Conservation (phyloP, 2,113 vertebrate genomes). For the Thamnophis sirtalis region DNA sequence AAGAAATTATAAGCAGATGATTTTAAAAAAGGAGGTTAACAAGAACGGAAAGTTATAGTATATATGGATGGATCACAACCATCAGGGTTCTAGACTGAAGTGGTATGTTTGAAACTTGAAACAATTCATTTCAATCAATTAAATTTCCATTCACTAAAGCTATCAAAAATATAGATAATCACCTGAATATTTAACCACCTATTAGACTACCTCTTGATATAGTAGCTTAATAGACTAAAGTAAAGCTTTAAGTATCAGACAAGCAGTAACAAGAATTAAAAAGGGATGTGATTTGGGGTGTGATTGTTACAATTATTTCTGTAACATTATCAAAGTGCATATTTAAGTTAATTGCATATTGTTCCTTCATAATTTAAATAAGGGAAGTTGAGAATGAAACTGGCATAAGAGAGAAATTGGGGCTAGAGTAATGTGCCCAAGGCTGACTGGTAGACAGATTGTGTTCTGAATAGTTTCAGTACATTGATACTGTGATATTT, state of each 20-base stretch:
- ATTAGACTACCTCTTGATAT: slow-evolving; percentile 24
- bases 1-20: not conserved
- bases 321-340: not conserved
- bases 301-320: not conserved
- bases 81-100: not conserved
- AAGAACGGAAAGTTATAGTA: slow-evolving; percentile 43
- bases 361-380: not conserved
- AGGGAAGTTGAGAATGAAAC: not conserved
- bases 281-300: not conserved
- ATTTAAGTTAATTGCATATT: not conserved
- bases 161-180: slow-evolving; percentile 17
- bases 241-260: slow-evolving; percentile 13
- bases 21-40: slow-evolving; percentile 20
- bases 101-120: not conserved
- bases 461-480: not conserved
- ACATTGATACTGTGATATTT: not conserved
- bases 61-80: slow-evolving; percentile 28
- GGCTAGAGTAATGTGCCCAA: not conserved
- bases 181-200: slow-evolving; percentile 41
- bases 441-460: not conserved
- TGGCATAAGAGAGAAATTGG: not conserved
- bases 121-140: slow-evolving; percentile 42
- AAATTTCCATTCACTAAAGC: slow-evolving; percentile 38
- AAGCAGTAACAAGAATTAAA: not conserved
- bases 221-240: not conserved